Conservation (phyloP, 2,797 vertebrate genomes). For the Coracias cyanogaster region DNA sequence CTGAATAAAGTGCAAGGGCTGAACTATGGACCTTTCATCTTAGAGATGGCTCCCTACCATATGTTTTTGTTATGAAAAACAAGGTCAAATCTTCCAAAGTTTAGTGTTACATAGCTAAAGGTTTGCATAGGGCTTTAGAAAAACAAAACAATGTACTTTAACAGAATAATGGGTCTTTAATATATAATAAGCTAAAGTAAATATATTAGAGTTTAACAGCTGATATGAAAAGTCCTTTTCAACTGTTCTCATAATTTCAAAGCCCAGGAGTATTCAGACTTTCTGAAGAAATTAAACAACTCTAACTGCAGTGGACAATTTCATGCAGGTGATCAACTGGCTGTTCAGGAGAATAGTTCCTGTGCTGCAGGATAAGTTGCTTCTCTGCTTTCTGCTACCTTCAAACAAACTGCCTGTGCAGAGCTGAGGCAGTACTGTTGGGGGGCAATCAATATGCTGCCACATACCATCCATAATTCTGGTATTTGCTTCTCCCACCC, state of each 20-base stretch:
- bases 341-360: not conserved
- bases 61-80: not conserved
- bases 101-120: not conserved
- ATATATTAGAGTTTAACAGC: not conserved
- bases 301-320: fast-evolving
- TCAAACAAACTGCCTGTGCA: not conserved
- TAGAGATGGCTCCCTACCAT: not conserved
- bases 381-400: not conserved
- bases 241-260: not conserved
- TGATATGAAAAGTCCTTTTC: not conserved
- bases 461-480: not conserved
- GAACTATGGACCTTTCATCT: not conserved
- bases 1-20: not conserved
- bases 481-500: constrained; percentile 53
- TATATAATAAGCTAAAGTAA: not conserved
- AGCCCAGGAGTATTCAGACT: not conserved
- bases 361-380: not conserved
- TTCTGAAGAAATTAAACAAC: not conserved
- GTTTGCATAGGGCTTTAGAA: not conserved
- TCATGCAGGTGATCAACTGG: not conserved
- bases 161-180: not conserved
- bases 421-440: not conserved
- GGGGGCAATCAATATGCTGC: not conserved
- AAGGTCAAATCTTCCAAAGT: not conserved
- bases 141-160: not conserved